phyloP scores from a whole-genome alignment of 2,113 vertebrate species.

The Nothobranchius furzeri region DNA sequence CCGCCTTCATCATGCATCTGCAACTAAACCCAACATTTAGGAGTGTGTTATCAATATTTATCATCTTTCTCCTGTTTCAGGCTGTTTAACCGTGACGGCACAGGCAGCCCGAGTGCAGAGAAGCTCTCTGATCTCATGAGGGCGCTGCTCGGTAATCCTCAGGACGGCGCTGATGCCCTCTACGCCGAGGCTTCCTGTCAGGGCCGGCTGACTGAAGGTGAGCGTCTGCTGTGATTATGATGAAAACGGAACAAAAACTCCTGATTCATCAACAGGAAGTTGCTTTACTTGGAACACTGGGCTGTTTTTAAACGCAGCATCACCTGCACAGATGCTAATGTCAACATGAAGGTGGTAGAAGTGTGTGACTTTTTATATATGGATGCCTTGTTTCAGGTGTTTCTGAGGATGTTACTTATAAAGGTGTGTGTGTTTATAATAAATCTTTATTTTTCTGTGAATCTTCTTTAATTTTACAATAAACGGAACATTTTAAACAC shows the following conservation, averaged over 20 bases:
- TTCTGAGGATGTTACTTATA: not conserved
- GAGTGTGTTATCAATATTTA: no score
- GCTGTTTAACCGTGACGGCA: conserved; percentile 63
- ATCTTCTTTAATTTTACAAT: no score
- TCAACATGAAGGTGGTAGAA: not conserved
- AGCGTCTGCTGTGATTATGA: not conserved
- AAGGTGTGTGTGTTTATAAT: no score
- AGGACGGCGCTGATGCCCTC: conserved; percentile 56
- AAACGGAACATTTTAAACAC: no score
- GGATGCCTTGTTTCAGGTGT: no score
- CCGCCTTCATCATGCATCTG: conserved; percentile 69
- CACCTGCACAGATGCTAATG: conserved; percentile 1
- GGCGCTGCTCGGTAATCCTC: conserved; percentile 73
- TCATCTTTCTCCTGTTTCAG: conserved; percentile 18
- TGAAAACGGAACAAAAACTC: no score
- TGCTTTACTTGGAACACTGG: no score
- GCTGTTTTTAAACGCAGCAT: not conserved
- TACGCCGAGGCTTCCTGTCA: conserved; percentile 36
- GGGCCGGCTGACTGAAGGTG: conserved; percentile 65
- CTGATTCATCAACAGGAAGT: no score
- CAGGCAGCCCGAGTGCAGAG: conserved; percentile 60
- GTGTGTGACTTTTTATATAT: not conserved
- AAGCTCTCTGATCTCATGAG: conserved; percentile 74
- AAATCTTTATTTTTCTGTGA: no score
- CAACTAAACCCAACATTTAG: not conserved